Evolutionary conservation across 2,113 vertebrate genomes (phyloP), one percentile per base, ranked within the genome.

Genomic region (Plestiodon gilberti): DNA sequence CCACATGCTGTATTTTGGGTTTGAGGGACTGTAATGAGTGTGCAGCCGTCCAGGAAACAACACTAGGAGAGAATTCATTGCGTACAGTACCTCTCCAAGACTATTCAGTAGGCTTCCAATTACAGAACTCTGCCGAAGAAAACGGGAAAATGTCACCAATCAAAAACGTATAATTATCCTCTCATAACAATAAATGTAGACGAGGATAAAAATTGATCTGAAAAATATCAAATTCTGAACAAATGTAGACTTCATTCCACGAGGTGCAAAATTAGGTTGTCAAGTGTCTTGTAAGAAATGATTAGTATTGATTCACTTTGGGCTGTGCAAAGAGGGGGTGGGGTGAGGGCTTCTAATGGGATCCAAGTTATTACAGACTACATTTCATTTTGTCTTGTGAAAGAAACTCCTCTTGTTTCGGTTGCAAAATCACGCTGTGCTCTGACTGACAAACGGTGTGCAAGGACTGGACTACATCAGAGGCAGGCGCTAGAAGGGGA

Each of bases 121-220:
- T 77, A 77, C 65, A 35, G 35, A 62, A n/a, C 43, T 3, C 35
- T n/a, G 23, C 11, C 43, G 38, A 48, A 75, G 6, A 43, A 33
- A 38, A 52, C 33, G 59, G 14, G 55, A 71, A 35, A n/a, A 38
- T 57, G 30, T 1, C 55, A 80, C 33, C 20, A 57, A 71, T 86
- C 76, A 78, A 80, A 86, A 20, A 55, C 55, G 73, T 43, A 80
- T 61, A 73, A 86, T 81, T 81, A 62, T 80, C 38, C 30, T 62
- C 67, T 81, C 40, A 35, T 48, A 38, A 52, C 20, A 48, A 81
- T 61, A 74, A 71, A 74, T 35, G 8, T 48, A 83, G 38, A n/a
- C 9, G n/a, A 62, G 17, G 20, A 62, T 59, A 22, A 62, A 73
- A 67, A 69, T 13, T 59, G 28, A 80, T 14, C 38, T 11, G 15